These are phyloP conservation scores for Ascaphus truei DNA, from an alignment of 2,113 vertebrate genomes.

Conservation along the genomic window DNA sequence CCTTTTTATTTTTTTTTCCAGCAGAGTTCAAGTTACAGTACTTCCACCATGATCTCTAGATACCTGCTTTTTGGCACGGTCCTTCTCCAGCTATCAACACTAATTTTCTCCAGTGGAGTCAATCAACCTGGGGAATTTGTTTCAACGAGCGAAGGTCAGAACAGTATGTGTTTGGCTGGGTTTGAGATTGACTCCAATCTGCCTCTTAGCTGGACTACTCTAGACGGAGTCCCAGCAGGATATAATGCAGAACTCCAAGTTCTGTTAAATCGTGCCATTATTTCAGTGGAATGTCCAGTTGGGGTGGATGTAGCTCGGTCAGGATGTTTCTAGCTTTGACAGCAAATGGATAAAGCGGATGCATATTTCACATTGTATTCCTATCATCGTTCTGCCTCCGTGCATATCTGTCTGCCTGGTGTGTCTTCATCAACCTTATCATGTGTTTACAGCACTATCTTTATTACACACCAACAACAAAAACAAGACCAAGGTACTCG, in stretches of 20 bases:
- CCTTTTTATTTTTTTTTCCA: not conserved
- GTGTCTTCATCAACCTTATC: not conserved
- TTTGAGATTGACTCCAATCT: not conserved
- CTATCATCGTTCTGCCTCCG: not conserved
- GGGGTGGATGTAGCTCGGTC: not conserved
- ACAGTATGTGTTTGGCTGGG: not conserved
- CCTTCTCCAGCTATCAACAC: not conserved
- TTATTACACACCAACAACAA: too few species aligned
- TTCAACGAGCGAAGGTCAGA: not conserved
- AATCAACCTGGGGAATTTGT: not conserved
- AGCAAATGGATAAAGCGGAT: not conserved
- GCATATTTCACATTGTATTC: slow-evolving; percentile 4
- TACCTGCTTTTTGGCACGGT: not conserved
- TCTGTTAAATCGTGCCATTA: not conserved
- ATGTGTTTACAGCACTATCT: too few species aligned
- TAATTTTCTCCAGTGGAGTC: not conserved
- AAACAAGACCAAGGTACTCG: too few species aligned
- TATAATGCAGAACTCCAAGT: not conserved
- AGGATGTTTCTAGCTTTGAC: not conserved
- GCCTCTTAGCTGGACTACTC: not conserved
- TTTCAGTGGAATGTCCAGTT: not conserved
- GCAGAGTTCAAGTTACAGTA: not conserved
- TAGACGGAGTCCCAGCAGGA: not conserved
- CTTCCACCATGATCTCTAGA: not conserved
- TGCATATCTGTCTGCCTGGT: too few species aligned